Evolutionary conservation across 2,113 vertebrate species (phyloP).

Genomic region (Nibea albiflora): DNA sequence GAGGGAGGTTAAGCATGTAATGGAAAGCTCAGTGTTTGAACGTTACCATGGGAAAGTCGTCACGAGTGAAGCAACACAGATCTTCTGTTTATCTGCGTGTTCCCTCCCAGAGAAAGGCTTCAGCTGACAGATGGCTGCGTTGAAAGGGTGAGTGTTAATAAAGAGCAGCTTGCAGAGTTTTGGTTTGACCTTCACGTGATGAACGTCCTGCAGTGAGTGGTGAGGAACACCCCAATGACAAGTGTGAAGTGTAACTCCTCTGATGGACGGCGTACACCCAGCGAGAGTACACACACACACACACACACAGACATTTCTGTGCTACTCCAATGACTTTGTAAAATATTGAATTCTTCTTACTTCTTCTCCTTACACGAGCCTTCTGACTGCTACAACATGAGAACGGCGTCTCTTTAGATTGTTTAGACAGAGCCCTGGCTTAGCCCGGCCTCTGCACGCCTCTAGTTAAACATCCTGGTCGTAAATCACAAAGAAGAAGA

Average conservation of each 20-base stretch:
- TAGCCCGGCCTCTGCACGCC: too few relatives aligned
- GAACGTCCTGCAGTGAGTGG: constrained; percentile 38
- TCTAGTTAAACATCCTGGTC: too few relatives aligned
- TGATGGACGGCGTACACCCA: constrained; percentile 31
- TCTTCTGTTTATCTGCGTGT: not conserved
- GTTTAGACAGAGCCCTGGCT: too few relatives aligned
- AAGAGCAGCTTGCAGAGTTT: constrained; percentile 60
- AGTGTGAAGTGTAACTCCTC: constrained; percentile 38
- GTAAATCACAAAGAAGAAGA: too few relatives aligned
- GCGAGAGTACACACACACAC: not conserved
- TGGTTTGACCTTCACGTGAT: constrained; percentile 58
- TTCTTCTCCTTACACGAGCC: too few relatives aligned
- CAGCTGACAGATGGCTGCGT: constrained; percentile 43
- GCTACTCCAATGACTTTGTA: not conserved
- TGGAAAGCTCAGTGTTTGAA: constrained; percentile 7
- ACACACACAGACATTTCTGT: not conserved
- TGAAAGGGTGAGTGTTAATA: constrained; percentile 59
- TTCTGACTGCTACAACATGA: too few relatives aligned
- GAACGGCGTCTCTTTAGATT: too few relatives aligned
- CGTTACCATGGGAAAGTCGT: constrained; percentile 25
- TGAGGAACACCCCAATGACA: constrained; percentile 47
- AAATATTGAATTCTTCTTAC: not conserved
- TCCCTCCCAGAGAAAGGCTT: not conserved
- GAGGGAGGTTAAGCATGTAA: constrained; percentile 8
- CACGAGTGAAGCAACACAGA: constrained; percentile 16